phyloP scores from a whole-genome alignment of 1,140 invertebrate species.

The Papilio polytes region DNA sequence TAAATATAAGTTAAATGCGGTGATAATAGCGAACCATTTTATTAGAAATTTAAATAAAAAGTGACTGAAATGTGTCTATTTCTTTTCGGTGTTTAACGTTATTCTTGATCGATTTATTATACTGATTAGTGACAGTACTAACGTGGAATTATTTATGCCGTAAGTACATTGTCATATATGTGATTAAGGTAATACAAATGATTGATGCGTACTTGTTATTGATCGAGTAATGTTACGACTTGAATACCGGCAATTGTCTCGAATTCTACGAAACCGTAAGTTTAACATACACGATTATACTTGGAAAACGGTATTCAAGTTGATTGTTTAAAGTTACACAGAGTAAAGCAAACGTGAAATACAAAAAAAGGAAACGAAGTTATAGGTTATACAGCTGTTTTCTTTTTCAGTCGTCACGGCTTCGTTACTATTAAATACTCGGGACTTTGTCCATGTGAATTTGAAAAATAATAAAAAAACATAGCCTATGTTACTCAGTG shows the following conservation, averaged over 20 bases:
- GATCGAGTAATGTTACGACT: not conserved
- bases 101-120: not conserved
- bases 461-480: not conserved
- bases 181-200: not conserved
- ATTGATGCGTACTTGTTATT: slow-evolving; percentile 7
- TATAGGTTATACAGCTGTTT: not conserved
- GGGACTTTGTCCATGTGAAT: not conserved
- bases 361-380: not conserved
- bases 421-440: not conserved
- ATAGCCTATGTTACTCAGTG: too few relatives aligned
- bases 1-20: not conserved
- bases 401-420: not conserved
- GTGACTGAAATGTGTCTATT: not conserved
- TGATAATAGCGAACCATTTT: not conserved
- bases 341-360: not conserved
- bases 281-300: not conserved
- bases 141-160: not conserved
- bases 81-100: not conserved
- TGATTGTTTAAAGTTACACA: not conserved
- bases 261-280: not conserved
- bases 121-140: not conserved
- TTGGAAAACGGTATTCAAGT: not conserved
- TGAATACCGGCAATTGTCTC: slow-evolving; percentile 12
- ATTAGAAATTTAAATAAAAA: not conserved
- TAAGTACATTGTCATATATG: not conserved